Evolutionary conservation across 2,113 vertebrate genomes (phyloP), one percentile per base, ranked within the genome.

Genomic region (Grammomys dolichurus): DNA sequence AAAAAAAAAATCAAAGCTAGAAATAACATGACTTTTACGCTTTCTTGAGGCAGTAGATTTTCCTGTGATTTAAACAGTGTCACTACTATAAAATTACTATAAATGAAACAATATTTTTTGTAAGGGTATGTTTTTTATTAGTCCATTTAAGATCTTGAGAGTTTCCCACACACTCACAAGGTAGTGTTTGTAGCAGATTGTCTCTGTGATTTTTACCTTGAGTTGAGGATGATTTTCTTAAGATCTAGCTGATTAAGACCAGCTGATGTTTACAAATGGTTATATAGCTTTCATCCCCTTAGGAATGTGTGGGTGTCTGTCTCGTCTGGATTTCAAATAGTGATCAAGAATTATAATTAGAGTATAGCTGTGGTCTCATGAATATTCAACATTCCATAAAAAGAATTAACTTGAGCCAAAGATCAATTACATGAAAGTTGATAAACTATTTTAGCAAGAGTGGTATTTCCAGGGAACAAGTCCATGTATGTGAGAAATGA

Each of bases 1-100:
- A 98, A 99, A 99, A 98, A 46, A 87, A 73, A 6, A 77, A 77
- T 84, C 75, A 43, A 22, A 80, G 8, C 10, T 70, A 10, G 16
- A 95, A 78, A 6, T 84, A 91, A 36, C 17, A 26, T 40, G 24
- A 97, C 77, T 96, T 97, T 95, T 97, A 93, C 97, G 69, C 86
- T 78, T 70, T 95, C 76, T 89, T 98, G 97, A 89, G 97, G 46
- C 46, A 92, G 7, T 93, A 97, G 85, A 95, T 20, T 67, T 97
- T 98, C 96, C 67, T 97, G 46, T 97, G 97, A 95, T 93, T 97
- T 82, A 98, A 96, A 85, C 97, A 73, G 70, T 96, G 10, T 96
- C 97, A 89, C 40, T 98, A 88, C 9, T n/a, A 80, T 88, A 8
- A 75, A 46, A 82, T 54, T 82, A 31, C 36, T 95, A 46, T 97